A percentile compares a stretch with the other conserved stretches of the same genome.
phyloP scores from a whole-genome alignment of 2,888 invertebrate genomes.

The Luperina nickerlii region DNA sequence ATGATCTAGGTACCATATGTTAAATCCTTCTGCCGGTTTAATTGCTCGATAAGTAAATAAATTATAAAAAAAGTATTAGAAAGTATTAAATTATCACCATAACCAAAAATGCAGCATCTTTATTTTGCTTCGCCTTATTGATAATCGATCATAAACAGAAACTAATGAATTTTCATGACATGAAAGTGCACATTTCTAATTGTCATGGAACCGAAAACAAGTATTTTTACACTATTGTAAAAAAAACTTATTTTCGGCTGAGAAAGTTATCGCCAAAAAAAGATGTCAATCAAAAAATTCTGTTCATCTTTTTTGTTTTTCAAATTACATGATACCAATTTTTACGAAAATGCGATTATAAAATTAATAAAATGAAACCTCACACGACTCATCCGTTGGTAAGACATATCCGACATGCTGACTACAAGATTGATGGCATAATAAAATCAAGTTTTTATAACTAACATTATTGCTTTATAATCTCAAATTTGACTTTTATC shows the following conservation, averaged over 20 bases:
- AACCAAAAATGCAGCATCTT: background rate
- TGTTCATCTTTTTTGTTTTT: conserved; percentile 5
- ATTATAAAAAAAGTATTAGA: background rate
- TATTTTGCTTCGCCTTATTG: background rate
- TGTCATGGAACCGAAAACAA: background rate
- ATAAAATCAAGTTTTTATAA: conserved; percentile 87
- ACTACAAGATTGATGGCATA: conserved; percentile 88
- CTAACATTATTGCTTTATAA: conserved; percentile 86
- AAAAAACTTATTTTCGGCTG: background rate
- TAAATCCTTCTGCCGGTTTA: background rate
- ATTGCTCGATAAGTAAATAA: conserved; percentile 6
- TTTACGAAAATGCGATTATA: conserved; percentile 55
- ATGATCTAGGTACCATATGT: background rate
- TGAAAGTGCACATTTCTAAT: background rate
- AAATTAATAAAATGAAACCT: conserved; percentile 74
- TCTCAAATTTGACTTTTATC: conserved; percentile 88
- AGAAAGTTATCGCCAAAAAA: background rate
- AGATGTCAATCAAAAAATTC: background rate
- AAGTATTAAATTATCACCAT: background rate
- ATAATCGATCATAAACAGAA: background rate
- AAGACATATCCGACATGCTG: conserved; percentile 75
- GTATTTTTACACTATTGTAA: background rate
- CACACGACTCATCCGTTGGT: conserved; percentile 76
- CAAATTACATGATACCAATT: background rate
- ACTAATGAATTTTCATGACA: background rate